Conservation (phyloP, 2,113 vertebrate genomes). For the Etheostoma spectabile region DNA sequence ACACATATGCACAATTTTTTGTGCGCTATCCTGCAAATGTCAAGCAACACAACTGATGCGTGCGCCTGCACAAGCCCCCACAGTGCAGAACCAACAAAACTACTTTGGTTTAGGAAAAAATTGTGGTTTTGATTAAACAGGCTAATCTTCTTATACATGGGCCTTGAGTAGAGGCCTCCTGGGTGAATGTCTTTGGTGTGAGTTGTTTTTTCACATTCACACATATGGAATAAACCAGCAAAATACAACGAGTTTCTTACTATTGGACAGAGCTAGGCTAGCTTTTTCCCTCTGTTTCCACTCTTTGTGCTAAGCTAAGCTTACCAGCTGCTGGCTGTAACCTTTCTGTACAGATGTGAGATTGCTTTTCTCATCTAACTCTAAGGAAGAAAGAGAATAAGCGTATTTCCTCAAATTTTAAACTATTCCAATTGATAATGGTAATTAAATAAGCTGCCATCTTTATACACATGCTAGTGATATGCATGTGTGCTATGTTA, state of each 20-base stretch:
- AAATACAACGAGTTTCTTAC: background rate
- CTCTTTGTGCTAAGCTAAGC: constrained; percentile 11
- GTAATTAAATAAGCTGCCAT: background rate
- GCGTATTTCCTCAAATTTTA: background rate
- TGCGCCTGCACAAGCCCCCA: no score
- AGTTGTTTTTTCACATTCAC: no score
- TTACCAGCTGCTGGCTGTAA: background rate
- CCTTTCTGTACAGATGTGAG: background rate
- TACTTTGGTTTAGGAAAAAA: no score
- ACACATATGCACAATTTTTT: no score
- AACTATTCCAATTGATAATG: background rate
- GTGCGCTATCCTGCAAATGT: no score
- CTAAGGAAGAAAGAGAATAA: background rate
- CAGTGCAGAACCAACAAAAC: no score
- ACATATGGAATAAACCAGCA: no score
- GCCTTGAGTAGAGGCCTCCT: no score
- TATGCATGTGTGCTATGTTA: background rate
- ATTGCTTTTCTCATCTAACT: background rate
- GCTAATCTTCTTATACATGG: no score
- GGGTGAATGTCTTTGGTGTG: no score
- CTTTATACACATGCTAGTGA: background rate
- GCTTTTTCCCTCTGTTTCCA: background rate
- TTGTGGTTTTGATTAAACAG: no score
- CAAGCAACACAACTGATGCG: no score
- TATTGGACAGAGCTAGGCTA: background rate